These are phyloP conservation scores for Noctua janthe DNA, from an alignment of 2,888 invertebrate species.

Conservation along the genomic window DNA sequence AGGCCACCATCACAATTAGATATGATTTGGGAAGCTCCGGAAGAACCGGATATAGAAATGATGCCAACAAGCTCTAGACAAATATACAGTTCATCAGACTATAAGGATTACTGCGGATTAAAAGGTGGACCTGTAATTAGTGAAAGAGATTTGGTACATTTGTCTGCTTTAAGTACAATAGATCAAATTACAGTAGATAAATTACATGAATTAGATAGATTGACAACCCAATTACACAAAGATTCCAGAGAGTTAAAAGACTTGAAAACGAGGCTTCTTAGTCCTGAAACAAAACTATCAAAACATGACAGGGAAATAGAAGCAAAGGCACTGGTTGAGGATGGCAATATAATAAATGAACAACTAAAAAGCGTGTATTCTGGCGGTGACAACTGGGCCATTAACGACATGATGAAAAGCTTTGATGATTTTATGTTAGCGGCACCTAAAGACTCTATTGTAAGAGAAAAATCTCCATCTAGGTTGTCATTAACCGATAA, in stretches of 20 bases:
- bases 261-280: slow-evolving; percentile 92
- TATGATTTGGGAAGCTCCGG: slow-evolving; percentile 96
- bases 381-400: slow-evolving; percentile 93
- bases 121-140: slow-evolving; percentile 93
- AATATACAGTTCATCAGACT: slow-evolving; percentile 94
- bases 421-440: slow-evolving; percentile 91
- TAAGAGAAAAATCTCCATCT: slow-evolving; percentile 91
- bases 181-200: slow-evolving; percentile 95
- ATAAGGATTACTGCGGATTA: slow-evolving; percentile 93
- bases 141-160: slow-evolving; percentile 94
- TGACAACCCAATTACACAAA: slow-evolving; percentile 94
- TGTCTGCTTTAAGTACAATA: slow-evolving; percentile 93
- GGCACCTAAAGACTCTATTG: slow-evolving; percentile 86
- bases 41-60: slow-evolving; percentile 92
- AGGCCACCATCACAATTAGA: slow-evolving; percentile 94
- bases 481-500: slow-evolving; percentile 91
- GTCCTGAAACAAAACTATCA: slow-evolving; percentile 90
- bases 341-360: slow-evolving; percentile 92
- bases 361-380: slow-evolving; percentile 92
- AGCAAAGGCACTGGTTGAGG: slow-evolving; percentile 91
- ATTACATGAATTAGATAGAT: slow-evolving; percentile 94
- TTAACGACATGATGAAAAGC: slow-evolving; percentile 92
- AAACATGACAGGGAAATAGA: slow-evolving; percentile 90
- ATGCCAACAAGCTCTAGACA: slow-evolving; percentile 90
- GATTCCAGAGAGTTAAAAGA: slow-evolving; percentile 95